Base-by-base conservation (phyloP, 2,113 vertebrate genomes). In the Vanacampus margaritifer region DNA sequence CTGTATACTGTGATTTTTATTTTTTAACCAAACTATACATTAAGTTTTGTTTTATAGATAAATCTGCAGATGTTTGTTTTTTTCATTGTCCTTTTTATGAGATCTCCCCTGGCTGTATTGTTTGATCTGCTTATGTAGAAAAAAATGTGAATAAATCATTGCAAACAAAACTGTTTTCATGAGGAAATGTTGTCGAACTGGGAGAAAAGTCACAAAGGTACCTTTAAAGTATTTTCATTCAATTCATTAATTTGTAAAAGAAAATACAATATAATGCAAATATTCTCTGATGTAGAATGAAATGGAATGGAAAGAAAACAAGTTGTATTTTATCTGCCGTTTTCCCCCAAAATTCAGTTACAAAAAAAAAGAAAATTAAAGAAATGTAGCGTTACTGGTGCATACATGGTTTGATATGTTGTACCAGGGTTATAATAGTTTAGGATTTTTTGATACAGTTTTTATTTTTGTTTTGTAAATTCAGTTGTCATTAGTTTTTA, bases 1-100 rank as follows among this genome's bases (percentile, higher is more conserved):
- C 90, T 92, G 89, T 94, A 93, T 90, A 93, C 89, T 94, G 90
- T 95, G 87, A 93, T 94, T 94, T 92, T 94, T 86, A 92, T 95
- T 95, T 94, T 94, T 93, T 57, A 94, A 91, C 88, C 84, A 92
- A 93, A 93, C 84, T 92, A 91, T 93, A 91, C 93, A 91, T 79
- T 89, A 90, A 92, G 88, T 19, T 62, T 68, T 74, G 70, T 72
- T 62, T 43, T 62, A 26, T 26, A 24, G 13, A 43, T 14, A 14
- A 26, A 14, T 43, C 23, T 62, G 9, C 23, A 13, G 39, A 62
- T 24, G 12, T 39, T 9, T 23, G n/a, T 65, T 58, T 69, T 16
- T 67, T 74, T 79, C 77, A 72, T 77, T 73, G 78, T 69, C 43
- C 68, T 68, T 76, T 73, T 82, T 61, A 63, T 74, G 61, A 69